These are phyloP conservation scores for Leucania comma DNA, from an alignment of 2,888 invertebrate genomes.

Conservation along the genomic window DNA sequence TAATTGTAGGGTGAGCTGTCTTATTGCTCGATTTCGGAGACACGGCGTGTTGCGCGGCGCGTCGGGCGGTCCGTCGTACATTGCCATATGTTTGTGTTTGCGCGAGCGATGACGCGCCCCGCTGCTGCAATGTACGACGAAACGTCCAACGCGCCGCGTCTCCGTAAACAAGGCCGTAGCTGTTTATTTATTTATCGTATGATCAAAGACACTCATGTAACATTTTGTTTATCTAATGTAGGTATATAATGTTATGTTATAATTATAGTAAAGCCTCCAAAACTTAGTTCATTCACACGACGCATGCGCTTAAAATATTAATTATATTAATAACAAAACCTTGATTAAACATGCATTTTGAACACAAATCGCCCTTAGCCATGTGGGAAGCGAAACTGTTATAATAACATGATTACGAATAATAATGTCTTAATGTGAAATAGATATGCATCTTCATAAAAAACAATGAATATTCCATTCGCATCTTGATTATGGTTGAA, in stretches of 20 bases:
- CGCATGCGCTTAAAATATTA: slow-evolving; percentile 38
- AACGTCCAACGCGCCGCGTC: too few species aligned
- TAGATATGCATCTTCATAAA: slow-evolving; percentile 62
- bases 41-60: too few species aligned
- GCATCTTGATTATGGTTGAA: slow-evolving; percentile 39
- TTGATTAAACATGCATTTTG: slow-evolving; percentile 44
- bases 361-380: slow-evolving; percentile 41
- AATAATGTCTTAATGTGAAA: slow-evolving; percentile 58
- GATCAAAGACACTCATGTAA: slow-evolving; percentile 17
- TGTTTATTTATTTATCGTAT: slow-evolving; percentile 1
- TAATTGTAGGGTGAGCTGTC: background rate
- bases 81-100: too few species aligned
- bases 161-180: too few species aligned
- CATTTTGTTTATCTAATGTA: slow-evolving; percentile 26
- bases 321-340: slow-evolving; percentile 20
- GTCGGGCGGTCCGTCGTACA: too few species aligned
- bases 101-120: too few species aligned
- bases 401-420: slow-evolving; percentile 40
- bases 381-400: slow-evolving; percentile 47
- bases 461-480: slow-evolving; percentile 34
- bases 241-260: slow-evolving; percentile 4
- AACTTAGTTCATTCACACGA: slow-evolving; percentile 42
- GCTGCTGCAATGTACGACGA: too few species aligned
- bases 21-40: too few species aligned
- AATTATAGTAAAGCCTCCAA: slow-evolving; percentile 11